Percentiles rank a stretch among this genome's conserved stretches.
Conservation (phyloP, 2,888 invertebrate species). For the Seira ritae region DNA sequence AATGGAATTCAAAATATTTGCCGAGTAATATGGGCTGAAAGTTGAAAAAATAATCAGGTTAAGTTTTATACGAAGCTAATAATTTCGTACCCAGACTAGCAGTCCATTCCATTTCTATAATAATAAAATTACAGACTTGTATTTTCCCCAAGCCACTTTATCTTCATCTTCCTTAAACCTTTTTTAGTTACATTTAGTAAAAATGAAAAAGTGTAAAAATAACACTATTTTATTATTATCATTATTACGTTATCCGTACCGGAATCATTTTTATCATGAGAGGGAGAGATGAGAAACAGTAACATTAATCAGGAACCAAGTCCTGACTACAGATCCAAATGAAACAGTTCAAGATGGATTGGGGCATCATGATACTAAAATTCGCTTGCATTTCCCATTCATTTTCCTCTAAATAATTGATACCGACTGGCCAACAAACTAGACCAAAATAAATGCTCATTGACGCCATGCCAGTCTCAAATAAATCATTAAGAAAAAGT, state of each 20-base stretch:
- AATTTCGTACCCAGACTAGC: constrained; percentile 7
- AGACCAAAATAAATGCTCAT: too few relatives aligned
- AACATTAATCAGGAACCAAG: not conserved
- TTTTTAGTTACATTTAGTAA: constrained; percentile 4
- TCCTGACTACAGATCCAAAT: not conserved
- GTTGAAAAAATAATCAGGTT: constrained; percentile 11
- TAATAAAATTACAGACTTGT: constrained; percentile 7
- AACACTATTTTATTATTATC: constrained; percentile 7
- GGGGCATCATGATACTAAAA: not conserved
- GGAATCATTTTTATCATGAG: not conserved
- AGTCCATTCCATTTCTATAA: constrained; percentile 11
- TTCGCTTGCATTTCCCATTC: not conserved
- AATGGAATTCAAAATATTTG: too few relatives aligned
- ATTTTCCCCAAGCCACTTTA: constrained; percentile 1
- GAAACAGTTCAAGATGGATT: not conserved
- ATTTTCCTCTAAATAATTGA: not conserved
- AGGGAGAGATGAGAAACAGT: not conserved
- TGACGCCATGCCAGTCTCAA: too few relatives aligned
- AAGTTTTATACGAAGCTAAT: constrained; percentile 13
- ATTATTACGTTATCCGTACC: not conserved
- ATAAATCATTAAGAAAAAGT: not conserved
- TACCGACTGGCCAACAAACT: not conserved
- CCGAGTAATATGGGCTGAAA: too few relatives aligned
- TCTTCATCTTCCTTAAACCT: not conserved
- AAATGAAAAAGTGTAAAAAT: constrained; percentile 16